Evolutionary conservation across 2,888 invertebrate species (phyloP).

Genomic region (Macrosoma leucophasiata): DNA sequence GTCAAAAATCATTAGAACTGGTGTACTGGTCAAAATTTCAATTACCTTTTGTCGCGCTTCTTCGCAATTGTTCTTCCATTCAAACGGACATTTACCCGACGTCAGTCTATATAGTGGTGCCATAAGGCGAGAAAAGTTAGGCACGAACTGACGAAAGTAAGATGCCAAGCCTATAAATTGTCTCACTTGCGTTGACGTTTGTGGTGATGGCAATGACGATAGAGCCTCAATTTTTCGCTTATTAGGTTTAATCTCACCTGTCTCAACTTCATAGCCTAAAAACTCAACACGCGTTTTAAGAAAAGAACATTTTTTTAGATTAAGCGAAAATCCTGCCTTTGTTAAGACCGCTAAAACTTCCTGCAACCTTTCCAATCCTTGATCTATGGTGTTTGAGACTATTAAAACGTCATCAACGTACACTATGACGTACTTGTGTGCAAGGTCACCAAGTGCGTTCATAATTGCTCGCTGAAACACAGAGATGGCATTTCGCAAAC

Average conservation of each 20-base stretch:
- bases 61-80: conserved; percentile 3
- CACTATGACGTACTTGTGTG: neutral
- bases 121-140: neutral
- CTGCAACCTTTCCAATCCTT: conserved; percentile 9
- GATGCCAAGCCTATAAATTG: conserved; percentile 1
- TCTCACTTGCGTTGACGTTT: conserved; percentile 4
- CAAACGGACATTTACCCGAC: conserved; percentile 4
- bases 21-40: conserved; percentile 8
- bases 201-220: conserved; percentile 10
- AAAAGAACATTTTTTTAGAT: conserved; percentile 17
- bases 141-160: conserved; percentile 1
- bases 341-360: conserved; percentile 11
- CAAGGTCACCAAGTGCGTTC: conserved; percentile 14
- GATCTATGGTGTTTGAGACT: neutral
- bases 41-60: conserved; percentile 18
- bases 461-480: conserved; percentile 21
- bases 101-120: conserved; percentile 4
- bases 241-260: conserved; percentile 22
- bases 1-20: conserved; percentile 21
- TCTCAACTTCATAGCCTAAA: conserved; percentile 21
- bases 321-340: conserved; percentile 21
- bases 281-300: conserved; percentile 19
- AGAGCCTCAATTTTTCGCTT: conserved; percentile 22
- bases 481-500: conserved; percentile 15
- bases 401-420: conserved; percentile 17